Base-by-base conservation (phyloP, 2,113 vertebrate genomes). In the Ageneiosus marmoratus region DNA sequence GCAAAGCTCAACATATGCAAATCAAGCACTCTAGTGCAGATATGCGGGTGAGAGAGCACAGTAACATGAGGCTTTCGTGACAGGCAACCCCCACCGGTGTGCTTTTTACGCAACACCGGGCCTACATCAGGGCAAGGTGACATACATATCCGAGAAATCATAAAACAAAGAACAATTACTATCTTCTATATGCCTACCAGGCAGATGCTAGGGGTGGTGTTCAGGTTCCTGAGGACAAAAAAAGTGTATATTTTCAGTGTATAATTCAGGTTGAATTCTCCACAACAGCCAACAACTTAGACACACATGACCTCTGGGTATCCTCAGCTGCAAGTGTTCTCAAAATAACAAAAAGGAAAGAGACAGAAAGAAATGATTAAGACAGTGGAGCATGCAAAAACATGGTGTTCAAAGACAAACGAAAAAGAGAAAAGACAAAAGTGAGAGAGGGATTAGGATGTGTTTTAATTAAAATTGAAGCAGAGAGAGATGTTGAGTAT, bases 391-490 rank as follows among this genome's bases (percentile, higher is more conserved):
- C 83, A 44, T 37, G 69, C 51, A 58, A 65, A 46, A 55, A 37
- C n/a, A 75, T 0, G 7, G 37, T 41, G 37, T 41, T n/a, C 41
- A 65, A 80, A 80, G 46, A 34, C 53, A 69, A 69, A 74, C 65
- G 50, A 48, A 62, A 70, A 55, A 58, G 76, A 56, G 79, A 37
- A 46, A 4, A 79, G 86, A 56, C 62, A 20, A 85, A 79, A 82
- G 88, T 85, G 88, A 84, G 63, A 83, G 84, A 84, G 73, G 86
- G 86, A 84, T 91, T 85, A 83, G 84, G 85, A 88, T 89, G 86
- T 90, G 84, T 89, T 92, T 92, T 93, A 94, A 95, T 94, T 93
- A 93, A 93, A 76, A 92, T 87, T 86, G 77, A 74, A 81, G 53
- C 78, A 67, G 73, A 63, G 41, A 86, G 46, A 48, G 48, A 50